Conservation (phyloP, 2,888 invertebrate genomes). For the Augochlorella aurata region DNA sequence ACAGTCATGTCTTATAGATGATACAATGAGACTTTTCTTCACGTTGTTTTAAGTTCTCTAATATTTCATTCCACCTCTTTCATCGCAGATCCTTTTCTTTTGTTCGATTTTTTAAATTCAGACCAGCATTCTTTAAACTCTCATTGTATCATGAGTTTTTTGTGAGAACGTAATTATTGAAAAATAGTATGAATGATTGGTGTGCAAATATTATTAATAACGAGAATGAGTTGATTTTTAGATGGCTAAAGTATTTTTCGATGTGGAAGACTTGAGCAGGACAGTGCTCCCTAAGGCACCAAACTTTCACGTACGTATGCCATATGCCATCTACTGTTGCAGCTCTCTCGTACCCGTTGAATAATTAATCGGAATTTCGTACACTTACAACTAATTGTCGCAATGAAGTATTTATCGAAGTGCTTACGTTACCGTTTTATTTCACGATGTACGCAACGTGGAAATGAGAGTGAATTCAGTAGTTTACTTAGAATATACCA, state of each 20-base stretch:
- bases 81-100: background rate
- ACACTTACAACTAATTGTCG: slow-evolving; percentile 4
- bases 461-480: slow-evolving; percentile 77
- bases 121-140: slow-evolving; percentile 37
- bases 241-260: slow-evolving; percentile 81
- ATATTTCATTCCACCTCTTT: slow-evolving; percentile 8
- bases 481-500: slow-evolving; percentile 76
- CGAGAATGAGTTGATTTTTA: slow-evolving; percentile 81
- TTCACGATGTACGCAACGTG: slow-evolving; percentile 59
- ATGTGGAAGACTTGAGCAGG: slow-evolving; percentile 81
- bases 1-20: slow-evolving; percentile 55
- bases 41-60: slow-evolving; percentile 11
- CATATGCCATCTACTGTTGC: slow-evolving; percentile 79
- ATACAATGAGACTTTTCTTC: slow-evolving; percentile 60
- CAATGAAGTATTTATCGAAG: slow-evolving; percentile 15
- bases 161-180: slow-evolving; percentile 66
- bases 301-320: slow-evolving; percentile 80
- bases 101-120: slow-evolving; percentile 11
- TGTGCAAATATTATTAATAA: slow-evolving; percentile 81
- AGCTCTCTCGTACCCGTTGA: slow-evolving; percentile 69
- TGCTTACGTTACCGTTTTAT: slow-evolving; percentile 20
- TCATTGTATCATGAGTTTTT: slow-evolving; percentile 63
- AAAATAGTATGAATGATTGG: slow-evolving; percentile 79
- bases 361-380: slow-evolving; percentile 11
- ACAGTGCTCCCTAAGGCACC: slow-evolving; percentile 79